phyloP scores from a whole-genome alignment of 2,113 vertebrate species.

The Ascaphus truei region DNA sequence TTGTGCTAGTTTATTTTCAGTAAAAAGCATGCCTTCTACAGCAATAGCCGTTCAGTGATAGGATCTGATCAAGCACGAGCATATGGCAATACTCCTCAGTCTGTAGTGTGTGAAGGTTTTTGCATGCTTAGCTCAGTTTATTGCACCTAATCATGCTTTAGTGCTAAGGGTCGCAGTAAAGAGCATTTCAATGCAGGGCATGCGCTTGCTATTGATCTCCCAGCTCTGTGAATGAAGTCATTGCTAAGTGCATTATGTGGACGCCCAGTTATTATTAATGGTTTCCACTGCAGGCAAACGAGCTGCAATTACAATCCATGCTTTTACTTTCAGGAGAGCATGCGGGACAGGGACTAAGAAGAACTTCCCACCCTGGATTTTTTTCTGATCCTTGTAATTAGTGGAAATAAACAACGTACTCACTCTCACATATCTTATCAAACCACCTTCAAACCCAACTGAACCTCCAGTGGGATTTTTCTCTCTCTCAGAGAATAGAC shows the following conservation, averaged over 20 bases:
- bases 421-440: constrained; percentile 38
- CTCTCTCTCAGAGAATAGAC: constrained; percentile 26
- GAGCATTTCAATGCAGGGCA: constrained; percentile 13
- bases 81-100: no score
- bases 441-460: constrained; percentile 45
- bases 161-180: constrained; percentile 29
- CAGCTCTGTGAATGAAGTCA: constrained; percentile 3
- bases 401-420: constrained; percentile 45
- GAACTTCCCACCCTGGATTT: constrained; percentile 6
- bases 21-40: no score
- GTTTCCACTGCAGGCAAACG: background rate
- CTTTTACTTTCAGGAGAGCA: constrained; percentile 21
- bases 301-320: constrained; percentile 15
- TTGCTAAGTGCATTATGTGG: constrained; percentile 36
- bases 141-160: constrained; percentile 39
- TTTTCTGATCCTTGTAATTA: no score
- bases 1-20: no score
- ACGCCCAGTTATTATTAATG: constrained; percentile 17
- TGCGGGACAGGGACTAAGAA: constrained; percentile 44
- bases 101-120: constrained; percentile 1
- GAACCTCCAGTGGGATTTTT: constrained; percentile 18
- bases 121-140: constrained; percentile 24
- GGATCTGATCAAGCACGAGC: no score
- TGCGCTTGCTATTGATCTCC: constrained; percentile 33
- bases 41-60: no score